A percentile compares a stretch with the other conserved stretches of the same genome.
Conservation (phyloP, 2,113 vertebrate species). For the Sialia sialis region DNA sequence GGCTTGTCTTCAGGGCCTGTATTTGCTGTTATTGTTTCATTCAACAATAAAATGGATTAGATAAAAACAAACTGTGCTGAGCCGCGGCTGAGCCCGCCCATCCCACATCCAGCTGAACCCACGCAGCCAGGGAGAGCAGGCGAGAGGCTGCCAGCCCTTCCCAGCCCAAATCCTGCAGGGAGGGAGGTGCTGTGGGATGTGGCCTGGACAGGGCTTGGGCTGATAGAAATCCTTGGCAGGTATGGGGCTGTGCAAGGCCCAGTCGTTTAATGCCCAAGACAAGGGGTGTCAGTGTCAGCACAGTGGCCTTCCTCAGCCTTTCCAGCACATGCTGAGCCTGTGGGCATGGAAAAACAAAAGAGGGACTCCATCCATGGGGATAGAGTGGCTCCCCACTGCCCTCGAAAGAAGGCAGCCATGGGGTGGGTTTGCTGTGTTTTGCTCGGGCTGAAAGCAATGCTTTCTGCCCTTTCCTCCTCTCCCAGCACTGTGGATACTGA, state of each 20-base stretch:
- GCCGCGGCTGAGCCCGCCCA: neutral
- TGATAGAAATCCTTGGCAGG: neutral
- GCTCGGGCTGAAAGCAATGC: neutral
- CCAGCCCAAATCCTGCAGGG: neutral
- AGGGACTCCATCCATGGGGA: neutral
- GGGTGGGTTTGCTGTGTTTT: neutral
- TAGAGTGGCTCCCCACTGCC: neutral
- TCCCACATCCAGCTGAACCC: neutral
- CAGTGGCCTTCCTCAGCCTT: neutral
- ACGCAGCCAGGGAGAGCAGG: accelerated
- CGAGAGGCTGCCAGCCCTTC: accelerated
- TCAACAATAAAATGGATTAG: slow-evolving; percentile 58
- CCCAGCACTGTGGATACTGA: neutral
- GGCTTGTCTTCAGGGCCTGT: slow-evolving; percentile 51
- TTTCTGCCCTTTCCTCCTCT: neutral
- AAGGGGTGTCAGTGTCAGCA: neutral
- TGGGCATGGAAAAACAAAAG: neutral
- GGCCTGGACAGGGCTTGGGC: neutral
- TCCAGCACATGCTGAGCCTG: neutral
- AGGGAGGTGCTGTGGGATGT: accelerated
- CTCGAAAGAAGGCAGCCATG: neutral
- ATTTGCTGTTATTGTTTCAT: slow-evolving; percentile 67
- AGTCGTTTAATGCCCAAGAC: accelerated
- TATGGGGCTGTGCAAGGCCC: neutral
- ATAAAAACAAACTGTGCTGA: slow-evolving; percentile 41